Evolutionary conservation across 1,140 invertebrate genomes (phyloP), one percentile per base, ranked within the genome.

Genomic region (Zaprionus gabonicus): DNA sequence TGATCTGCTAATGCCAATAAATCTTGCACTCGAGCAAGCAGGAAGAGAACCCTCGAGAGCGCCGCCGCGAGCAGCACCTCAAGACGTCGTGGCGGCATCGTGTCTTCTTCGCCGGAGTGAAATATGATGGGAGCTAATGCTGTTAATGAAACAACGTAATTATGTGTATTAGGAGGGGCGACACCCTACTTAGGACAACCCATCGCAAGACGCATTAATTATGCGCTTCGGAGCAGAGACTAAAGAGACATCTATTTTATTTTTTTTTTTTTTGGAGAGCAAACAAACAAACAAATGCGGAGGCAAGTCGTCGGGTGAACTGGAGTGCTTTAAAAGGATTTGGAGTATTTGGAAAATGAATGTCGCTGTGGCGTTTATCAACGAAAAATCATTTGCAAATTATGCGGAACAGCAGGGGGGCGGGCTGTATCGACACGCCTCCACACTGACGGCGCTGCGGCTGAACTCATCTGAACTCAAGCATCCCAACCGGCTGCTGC

Each of bases 81-180:
- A 71, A 72, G 55, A 58, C 34, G 34, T 56, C 31, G 31, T 46
- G 75, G 76, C 78, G 70, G 71, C 75, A 58, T 73, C 73, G 46
- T 55, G 62, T 75, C 63, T 74, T 62, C 64, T 63, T 13, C 31
- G 56, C 51, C 63, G 53, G 58, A 81, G 85, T 88, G 85, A 88
- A 90, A 90, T 88, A 88, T 90, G 74, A 82, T 85, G 75, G 85
- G 85, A 70, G 79, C 85, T 88, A 88, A 88, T 88, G 85, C 78
- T 88, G 85, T 88, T 88, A 88, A 88, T 88, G 85, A 84, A 90
- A 88, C 85, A 88, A 81, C 79, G 85, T 88, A 88, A 88, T 88
- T 88, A 88, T 64, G 28, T 63, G 67, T 78, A 82, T 82, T 82
- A 83, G 72, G 62, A 75, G 81, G 81, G 79, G 85, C 81, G 64